These are phyloP conservation scores for Chondrilla cf. caribensis DNA, from an alignment of 37 sponge, comb jelly and placozoan species.

Conservation along the genomic window DNA sequence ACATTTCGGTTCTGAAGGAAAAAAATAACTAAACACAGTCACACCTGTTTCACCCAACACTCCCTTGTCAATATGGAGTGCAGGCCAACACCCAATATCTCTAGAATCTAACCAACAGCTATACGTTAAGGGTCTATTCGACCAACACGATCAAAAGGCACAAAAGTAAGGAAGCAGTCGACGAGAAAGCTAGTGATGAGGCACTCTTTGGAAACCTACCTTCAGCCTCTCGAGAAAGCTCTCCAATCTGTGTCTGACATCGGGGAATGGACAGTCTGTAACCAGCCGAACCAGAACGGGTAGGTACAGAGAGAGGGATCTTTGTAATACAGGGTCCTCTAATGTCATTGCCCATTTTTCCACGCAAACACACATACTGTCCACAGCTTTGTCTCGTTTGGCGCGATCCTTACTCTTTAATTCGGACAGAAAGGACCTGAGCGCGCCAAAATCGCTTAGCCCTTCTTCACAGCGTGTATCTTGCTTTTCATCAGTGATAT, in stretches of 20 bases:
- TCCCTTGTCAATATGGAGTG: too few relatives aligned
- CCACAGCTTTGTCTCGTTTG: background rate
- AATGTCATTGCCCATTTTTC: conserved; percentile 8
- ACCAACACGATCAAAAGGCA: too few relatives aligned
- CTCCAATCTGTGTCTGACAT: conserved; percentile 31
- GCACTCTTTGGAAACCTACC: too few relatives aligned
- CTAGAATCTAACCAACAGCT: too few relatives aligned
- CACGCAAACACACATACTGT: background rate
- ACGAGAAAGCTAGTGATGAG: too few relatives aligned
- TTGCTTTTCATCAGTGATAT: conserved; percentile 8
- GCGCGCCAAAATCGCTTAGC: background rate
- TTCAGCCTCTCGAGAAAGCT: conserved; percentile 42
- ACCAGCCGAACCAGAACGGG: conserved; percentile 51
- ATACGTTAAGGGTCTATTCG: too few relatives aligned
- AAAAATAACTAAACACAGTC: background rate
- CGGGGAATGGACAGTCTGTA: conserved; percentile 48
- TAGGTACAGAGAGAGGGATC: conserved; percentile 31
- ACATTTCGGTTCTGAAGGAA: conserved; percentile 28
- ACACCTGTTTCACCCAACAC: too few relatives aligned
- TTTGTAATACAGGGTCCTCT: conserved; percentile 36
- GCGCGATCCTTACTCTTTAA: background rate
- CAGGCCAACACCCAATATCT: too few relatives aligned
- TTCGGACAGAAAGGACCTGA: background rate
- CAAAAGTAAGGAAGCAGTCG: too few relatives aligned
- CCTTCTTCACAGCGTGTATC: conserved; percentile 39